These are phyloP conservation scores for Hypotaenidia philippensis DNA, from an alignment of 2,797 vertebrate species.

Conservation along the genomic window DNA sequence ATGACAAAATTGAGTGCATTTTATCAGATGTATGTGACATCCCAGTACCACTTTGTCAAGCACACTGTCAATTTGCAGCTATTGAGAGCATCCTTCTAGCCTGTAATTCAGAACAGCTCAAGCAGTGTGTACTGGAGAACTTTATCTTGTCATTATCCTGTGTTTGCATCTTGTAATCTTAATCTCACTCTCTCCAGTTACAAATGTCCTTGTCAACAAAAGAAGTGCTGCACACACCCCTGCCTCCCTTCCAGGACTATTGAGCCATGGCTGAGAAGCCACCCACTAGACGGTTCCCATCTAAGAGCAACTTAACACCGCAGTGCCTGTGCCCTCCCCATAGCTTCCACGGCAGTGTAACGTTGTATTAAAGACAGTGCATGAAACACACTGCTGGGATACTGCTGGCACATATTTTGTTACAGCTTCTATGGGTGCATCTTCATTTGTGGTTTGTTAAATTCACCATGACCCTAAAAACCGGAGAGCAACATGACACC, in stretches of 20 bases:
- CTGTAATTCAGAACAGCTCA: background rate
- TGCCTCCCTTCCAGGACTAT: background rate
- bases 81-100: background rate
- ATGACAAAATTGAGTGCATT: background rate
- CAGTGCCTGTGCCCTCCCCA: background rate
- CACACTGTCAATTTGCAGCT: conserved; percentile 8
- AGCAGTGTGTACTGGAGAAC: background rate
- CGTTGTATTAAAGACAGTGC: background rate
- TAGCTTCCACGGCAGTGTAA: accelerated
- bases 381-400: background rate
- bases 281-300: background rate
- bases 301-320: background rate
- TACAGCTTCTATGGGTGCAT: background rate
- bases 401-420: background rate
- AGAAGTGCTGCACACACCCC: background rate
- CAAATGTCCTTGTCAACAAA: background rate
- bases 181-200: background rate
- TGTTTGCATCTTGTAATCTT: background rate
- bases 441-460: conserved; percentile 17
- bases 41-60: background rate
- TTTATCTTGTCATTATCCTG: background rate
- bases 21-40: background rate
- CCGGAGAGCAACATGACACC: background rate
- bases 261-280: background rate
- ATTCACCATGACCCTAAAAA: background rate